Base-by-base conservation (phyloP, 2,888 invertebrate species). In the Notodonta dromedarius region DNA sequence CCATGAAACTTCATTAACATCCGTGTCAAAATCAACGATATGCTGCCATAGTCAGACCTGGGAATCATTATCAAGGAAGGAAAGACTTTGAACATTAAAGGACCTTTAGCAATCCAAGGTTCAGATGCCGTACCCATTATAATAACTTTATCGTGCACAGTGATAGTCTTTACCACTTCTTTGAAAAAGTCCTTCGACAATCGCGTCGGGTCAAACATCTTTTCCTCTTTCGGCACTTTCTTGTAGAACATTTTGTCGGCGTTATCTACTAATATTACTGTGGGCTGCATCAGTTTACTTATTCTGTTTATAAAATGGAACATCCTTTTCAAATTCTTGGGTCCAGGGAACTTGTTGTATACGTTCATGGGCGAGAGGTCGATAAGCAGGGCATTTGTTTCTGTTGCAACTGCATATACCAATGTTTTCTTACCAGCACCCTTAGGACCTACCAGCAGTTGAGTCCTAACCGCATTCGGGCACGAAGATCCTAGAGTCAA, bases 321-420 rank as follows among this genome's bases (percentile, higher is more conserved):
- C 73, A 98, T 91, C 85, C 94, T 95, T 74, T 95, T 95, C 61
- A 96, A 87, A 2, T 95, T 95, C 78, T 95, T 95, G 69, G 95
- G 94, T 0, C 96, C 96, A 1, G 94, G 93, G 82, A 96, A 97
- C 86, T 96, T 96, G 56, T 95, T 94, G 14, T 94, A 95, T 7
- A 97, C 89, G 70, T 95, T 95, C 54, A 94, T 87, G 0, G 97
- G 96, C 0, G 96, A 96, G 13, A 98, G 86, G 77, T 98, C 97
- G 80, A 98, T 96, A 13, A 97, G 84, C 52, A 96, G 95, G 5
- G 97, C 95, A 57, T 96, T 95, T 0, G 96, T 94, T 87, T 97
- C 97, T 2, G 95, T 95, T 69, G 97, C 97, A 40, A 98, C 93
- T 0, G 96, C 96, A 74, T 97, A 94, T 0, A 95, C 94, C 59